Base-by-base conservation (phyloP, 1,140 invertebrate species). In the Caenorhabditis inopinata region DNA sequence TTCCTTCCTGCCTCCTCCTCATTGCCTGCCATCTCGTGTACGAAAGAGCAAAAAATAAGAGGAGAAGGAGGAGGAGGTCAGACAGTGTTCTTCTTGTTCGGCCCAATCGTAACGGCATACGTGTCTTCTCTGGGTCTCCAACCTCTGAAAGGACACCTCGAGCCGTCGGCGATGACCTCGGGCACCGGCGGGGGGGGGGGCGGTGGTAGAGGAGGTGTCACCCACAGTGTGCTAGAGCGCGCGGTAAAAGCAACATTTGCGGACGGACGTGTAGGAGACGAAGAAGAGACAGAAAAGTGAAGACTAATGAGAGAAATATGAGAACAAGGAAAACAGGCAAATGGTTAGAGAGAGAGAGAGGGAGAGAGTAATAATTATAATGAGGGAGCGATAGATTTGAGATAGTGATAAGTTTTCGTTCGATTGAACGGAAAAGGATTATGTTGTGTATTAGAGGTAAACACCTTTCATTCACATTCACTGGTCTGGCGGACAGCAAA, bases 171-270 rank as follows among this genome's bases (percentile, higher is more conserved):
- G 51, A 32, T 68, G 58, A 68, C 58, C 58, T 68, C 58, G 58
- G 12, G 58, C 18, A 18, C 35, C 14, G 21, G 58, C 16, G 14
- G 27, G 18, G 27, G 49, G 27, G n/a, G 27, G 35, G 51, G 35
- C n/a, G n/a, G n/a, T n/a, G n/a, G n/a, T n/a, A 42, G 38, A 38
- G 7, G 32, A 68, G n/a, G 58, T 68, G 58, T 68, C 58, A 68
- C 58, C 11, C 18, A n/a, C n/a, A 29, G 32, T 42, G 23, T 32
- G 23, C 32, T 12, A 5, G 5, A 7, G 5, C n/a, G 58, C 58
- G 58, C 58, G 58, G 58, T 68, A 68, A 68, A 68, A 68, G 58
- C 58, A 68, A 68, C 58, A 68, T 68, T 68, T 68, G 16, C 6
- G 38, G 14, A 42, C 6, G 14, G 38, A 42, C 38, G 38, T 5